Base-by-base conservation (phyloP, 2,888 invertebrate genomes). In the Cosmopolites sordidus region DNA sequence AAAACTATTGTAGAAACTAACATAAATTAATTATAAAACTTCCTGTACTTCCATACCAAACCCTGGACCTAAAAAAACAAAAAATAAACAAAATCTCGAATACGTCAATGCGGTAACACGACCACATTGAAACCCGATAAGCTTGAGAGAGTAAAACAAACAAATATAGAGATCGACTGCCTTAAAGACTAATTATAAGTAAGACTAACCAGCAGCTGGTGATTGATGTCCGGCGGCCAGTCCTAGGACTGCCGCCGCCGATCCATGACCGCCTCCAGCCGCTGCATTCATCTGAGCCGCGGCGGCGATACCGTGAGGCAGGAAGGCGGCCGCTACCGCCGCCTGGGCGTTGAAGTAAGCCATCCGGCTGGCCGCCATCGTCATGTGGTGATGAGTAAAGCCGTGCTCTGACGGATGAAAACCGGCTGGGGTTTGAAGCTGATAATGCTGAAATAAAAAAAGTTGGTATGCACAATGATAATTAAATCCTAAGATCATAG, bases 301-400 rank as follows among this genome's bases (percentile, higher is more conserved):
- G 52, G 73, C 75, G 11, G 73, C 73, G 43, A 74, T 83, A 65
- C 83, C 81, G 67, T 85, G 84, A 18, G 89, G 90, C 65, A 91
- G 75, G 75, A 91, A 91, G 42, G 91, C 91, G 12, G 91, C 91
- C 6, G 90, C 91, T 42, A 91, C 91, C n/a, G 92, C 91, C 38
- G 92, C 91, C 72, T 92, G 91, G 45, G 91, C 91, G 76, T 92
- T 92, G 74, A 92, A 88, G 73, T 92, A 92, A 52, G 90, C 90
- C 83, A 92, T 91, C 38, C 92, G 78, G 66, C 87, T 87, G 48
- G 84, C 84, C 44, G 87, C 86, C 75, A 86, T 78, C 55, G 85
- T 83, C 69, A 83, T 84, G 56, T 83, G 81, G 68, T 83, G 78
- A 58, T 82, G 84, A 62, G 78, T 79, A 65, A 72, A 73, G 48